Base-by-base conservation (phyloP, 1,140 invertebrate species). In the Forficula auricularia region DNA sequence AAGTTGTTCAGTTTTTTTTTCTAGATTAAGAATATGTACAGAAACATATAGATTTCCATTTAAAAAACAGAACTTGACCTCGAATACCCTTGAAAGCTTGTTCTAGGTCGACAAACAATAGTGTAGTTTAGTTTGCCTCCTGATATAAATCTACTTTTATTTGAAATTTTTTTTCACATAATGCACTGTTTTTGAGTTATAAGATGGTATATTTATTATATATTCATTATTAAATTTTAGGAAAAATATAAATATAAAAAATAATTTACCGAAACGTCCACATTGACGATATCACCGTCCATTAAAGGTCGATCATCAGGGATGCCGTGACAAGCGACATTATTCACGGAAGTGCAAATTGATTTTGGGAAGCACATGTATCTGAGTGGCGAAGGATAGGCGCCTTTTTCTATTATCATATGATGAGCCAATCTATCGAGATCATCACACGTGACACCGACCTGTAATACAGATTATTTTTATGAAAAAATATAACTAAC, bases 281-380 rank as follows among this genome's bases (percentile, higher is more conserved):
- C 73, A 63, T 89, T 91, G 12, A 95, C 67, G 43, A 91, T 88
- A 57, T 96, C 91, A 18, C 88, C 88, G 66, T 88, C 68, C 46
- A 70, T 47, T 31, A 97, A 59, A 18, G 69, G 70, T 48, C 87
- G 67, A 58, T 77, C 64, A 60, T 95, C 89, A 4, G 92, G 92
- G 52, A 97, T 92, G 16, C 90, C 91, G 68, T 97, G 91, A 53
- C 86, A 90, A 16, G 77, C 82, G 7, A 95, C 80, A 65, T 96
- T 92, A 57, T 96, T 96, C 0, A 96, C 74, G 39, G 89, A 94
- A 2, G 90, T 96, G 59, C 90, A 96, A 4, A 94, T 70, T 45
- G 89, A 94, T 57, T 95, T 95, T 18, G 88, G 88, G 60, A 83
- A 97, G 2, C 77, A 73, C 42, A 66, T 70, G 57, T 94, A 95